Evolutionary conservation across 2,113 vertebrate genomes (phyloP).

Genomic region (Syrrhaptes paradoxus): DNA sequence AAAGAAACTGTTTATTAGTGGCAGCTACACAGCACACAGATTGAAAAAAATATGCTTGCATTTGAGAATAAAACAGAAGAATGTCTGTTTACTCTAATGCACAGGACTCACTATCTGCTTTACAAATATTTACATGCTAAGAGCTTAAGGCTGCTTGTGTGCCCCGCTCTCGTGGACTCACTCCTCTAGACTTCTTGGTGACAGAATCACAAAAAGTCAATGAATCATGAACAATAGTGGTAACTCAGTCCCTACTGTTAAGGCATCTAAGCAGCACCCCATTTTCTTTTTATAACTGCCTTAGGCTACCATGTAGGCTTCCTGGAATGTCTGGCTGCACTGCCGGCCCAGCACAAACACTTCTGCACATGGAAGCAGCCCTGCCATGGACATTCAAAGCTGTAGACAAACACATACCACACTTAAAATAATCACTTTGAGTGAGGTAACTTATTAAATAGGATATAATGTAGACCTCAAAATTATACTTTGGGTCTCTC

Average conservation of each 20-base stretch:
- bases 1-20: conserved; percentile 14
- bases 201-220: neutral
- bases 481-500: neutral
- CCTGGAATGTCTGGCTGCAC: neutral
- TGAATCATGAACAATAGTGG: neutral
- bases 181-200: neutral
- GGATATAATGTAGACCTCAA: fast-evolving
- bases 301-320: neutral
- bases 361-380: neutral
- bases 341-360: neutral
- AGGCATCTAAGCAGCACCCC: neutral
- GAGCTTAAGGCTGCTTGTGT: conserved; percentile 57
- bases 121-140: conserved; percentile 62
- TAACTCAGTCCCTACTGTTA: neutral
- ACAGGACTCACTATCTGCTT: neutral
- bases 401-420: neutral
- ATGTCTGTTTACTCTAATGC: conserved; percentile 25
- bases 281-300: neutral
- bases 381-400: neutral
- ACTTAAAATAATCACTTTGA: neutral
- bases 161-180: conserved; percentile 15
- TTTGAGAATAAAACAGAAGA: neutral
- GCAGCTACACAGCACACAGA: neutral
- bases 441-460: neutral
- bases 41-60: neutral